Conservation (phyloP, 2,113 vertebrate genomes). For the Scalopus aquaticus region DNA sequence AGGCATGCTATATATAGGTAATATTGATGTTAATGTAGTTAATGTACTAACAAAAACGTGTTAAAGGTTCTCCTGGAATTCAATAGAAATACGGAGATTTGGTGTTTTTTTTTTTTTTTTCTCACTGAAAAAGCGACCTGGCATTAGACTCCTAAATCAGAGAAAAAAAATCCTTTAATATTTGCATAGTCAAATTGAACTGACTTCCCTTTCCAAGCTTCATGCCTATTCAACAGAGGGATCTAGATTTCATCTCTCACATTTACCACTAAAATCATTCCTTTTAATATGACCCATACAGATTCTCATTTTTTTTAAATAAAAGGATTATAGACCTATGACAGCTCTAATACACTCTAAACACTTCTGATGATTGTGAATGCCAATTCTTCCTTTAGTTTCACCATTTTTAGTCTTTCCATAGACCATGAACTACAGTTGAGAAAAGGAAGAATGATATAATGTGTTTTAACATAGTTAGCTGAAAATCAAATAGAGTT, state of each 20-base stretch:
- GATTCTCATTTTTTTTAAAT: not conserved
- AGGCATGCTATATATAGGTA: not conserved
- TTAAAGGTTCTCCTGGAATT: not conserved
- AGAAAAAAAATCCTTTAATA: not conserved
- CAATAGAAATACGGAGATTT: not conserved
- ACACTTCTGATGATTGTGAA: not conserved
- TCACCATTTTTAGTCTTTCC: not conserved
- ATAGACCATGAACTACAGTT: not conserved
- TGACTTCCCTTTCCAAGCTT: constrained; percentile 9
- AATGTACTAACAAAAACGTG: not conserved
- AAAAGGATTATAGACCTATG: constrained; percentile 23
- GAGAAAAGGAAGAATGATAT: not conserved
- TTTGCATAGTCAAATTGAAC: constrained; percentile 50
- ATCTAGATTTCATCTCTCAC: not conserved
- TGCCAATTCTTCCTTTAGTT: not conserved
- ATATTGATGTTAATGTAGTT: not conserved
- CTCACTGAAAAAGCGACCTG: not conserved
- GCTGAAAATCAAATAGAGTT: not conserved
- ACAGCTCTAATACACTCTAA: not conserved
- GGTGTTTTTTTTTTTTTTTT: not conserved
- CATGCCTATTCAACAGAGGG: not conserved
- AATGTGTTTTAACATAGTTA: not conserved
- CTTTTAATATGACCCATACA: not conserved
- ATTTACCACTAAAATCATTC: not conserved
- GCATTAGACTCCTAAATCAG: not conserved